Conservation (phyloP, 2,888 invertebrate genomes). For the Tigriopus californicus region DNA sequence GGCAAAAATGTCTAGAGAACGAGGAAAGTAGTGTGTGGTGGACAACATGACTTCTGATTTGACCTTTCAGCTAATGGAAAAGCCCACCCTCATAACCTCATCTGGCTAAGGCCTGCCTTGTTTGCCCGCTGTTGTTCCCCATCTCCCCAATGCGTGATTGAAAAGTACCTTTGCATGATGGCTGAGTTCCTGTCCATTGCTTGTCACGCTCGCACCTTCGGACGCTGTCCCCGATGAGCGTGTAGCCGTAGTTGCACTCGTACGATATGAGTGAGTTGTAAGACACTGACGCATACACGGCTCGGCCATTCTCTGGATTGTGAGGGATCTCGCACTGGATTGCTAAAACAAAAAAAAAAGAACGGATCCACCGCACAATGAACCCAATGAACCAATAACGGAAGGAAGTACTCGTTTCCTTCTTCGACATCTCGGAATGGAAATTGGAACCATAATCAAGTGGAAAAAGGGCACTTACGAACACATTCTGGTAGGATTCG, state of each 20-base stretch:
- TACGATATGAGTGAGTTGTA: slow-evolving; percentile 91
- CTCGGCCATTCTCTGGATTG: slow-evolving; percentile 77
- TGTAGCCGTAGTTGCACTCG: slow-evolving; percentile 85
- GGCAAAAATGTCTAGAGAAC: no score
- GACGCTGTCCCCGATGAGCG: slow-evolving; percentile 70
- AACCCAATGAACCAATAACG: neutral
- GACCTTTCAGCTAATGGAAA: no score
- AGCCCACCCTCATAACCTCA: no score
- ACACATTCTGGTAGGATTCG: slow-evolving; percentile 78
- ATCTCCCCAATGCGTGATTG: neutral
- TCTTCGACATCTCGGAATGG: neutral
- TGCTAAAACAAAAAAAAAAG: slow-evolving; percentile 51
- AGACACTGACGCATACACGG: slow-evolving; percentile 73
- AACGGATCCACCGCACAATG: neutral
- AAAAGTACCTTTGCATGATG: slow-evolving; percentile 66
- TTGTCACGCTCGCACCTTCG: slow-evolving; percentile 82
- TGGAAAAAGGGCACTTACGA: slow-evolving; percentile 45
- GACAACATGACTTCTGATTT: no score
- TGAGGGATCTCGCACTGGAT: slow-evolving; percentile 84
- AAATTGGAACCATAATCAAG: neutral
- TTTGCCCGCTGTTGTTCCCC: neutral
- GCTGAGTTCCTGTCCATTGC: slow-evolving; percentile 82
- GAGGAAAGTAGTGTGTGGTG: no score
- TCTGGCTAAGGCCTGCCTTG: no score
- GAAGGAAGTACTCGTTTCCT: no score